These are phyloP conservation scores for Eupeodes latifasciatus DNA, from an alignment of 2,888 invertebrate genomes.

Conservation along the genomic window DNA sequence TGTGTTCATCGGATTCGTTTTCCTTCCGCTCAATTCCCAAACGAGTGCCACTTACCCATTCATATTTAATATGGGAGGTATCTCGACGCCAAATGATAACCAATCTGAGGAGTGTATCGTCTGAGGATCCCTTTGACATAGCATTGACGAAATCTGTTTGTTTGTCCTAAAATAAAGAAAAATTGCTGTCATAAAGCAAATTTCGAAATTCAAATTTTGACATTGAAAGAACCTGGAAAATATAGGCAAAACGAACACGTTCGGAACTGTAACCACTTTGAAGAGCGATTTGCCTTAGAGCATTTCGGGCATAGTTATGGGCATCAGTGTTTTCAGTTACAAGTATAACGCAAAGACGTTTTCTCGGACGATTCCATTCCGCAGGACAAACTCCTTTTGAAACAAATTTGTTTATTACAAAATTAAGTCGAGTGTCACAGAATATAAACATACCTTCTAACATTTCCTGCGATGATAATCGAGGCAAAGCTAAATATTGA, in stretches of 20 bases:
- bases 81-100: slow-evolving; percentile 96
- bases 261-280: slow-evolving; percentile 88
- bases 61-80: slow-evolving; percentile 93
- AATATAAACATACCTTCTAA: slow-evolving; percentile 80
- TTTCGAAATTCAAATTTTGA: neutral
- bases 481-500: slow-evolving; percentile 93
- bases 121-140: slow-evolving; percentile 85
- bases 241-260: slow-evolving; percentile 93
- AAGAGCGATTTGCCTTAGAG: slow-evolving; percentile 89
- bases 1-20: slow-evolving; percentile 83
- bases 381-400: slow-evolving; percentile 90
- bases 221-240: slow-evolving; percentile 89
- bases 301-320: slow-evolving; percentile 85
- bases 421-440: neutral
- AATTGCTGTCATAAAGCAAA: neutral
- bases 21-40: slow-evolving; percentile 81
- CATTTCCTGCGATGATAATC: slow-evolving; percentile 95
- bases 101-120: slow-evolving; percentile 90
- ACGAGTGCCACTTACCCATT: slow-evolving; percentile 88
- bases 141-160: slow-evolving; percentile 92
- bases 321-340: slow-evolving; percentile 88
- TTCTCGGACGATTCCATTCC: slow-evolving; percentile 91
- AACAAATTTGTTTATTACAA: neutral
- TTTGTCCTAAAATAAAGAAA: slow-evolving; percentile 80
- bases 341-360: slow-evolving; percentile 91